Percentiles rank a stretch among this genome's conserved stretches.
phyloP scores from a whole-genome alignment of 1,140 invertebrate species.

The Portunus trituberculatus region DNA sequence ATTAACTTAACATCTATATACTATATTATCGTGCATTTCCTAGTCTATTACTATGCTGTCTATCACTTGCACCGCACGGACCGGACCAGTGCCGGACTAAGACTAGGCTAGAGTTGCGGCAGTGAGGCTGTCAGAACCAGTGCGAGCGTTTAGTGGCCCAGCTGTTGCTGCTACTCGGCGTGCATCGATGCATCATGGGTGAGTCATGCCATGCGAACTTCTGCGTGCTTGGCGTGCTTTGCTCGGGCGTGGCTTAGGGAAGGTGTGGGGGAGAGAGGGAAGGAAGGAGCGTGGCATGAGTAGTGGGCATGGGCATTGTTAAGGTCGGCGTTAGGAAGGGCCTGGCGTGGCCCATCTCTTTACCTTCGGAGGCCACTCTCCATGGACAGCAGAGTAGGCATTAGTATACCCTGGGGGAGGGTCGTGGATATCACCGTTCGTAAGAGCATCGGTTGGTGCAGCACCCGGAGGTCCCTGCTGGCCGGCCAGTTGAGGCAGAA shows the following conservation, averaged over 20 bases:
- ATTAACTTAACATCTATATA: neutral
- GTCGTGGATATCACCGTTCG: neutral
- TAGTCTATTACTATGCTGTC: neutral
- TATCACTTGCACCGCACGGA: neutral
- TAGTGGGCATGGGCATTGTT: conserved; percentile 42
- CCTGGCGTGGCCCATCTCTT: neutral
- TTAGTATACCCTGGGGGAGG: conserved; percentile 48
- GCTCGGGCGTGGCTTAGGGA: neutral
- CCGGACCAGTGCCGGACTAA: neutral
- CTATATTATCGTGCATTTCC: neutral
- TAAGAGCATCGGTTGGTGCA: neutral
- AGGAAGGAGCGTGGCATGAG: neutral
- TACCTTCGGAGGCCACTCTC: conserved; percentile 64
- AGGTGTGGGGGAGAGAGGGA: no score
- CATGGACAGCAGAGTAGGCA: conserved; percentile 43
- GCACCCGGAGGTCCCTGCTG: neutral
- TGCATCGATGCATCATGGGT: neutral
- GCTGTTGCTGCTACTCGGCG: neutral
- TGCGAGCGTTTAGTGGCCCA: neutral
- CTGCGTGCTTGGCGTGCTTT: neutral
- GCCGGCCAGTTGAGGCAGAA: neutral
- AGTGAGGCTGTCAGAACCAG: neutral
- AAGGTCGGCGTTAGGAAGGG: conserved; percentile 2
- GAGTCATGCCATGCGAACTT: neutral
- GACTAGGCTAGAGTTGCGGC: neutral